A percentile compares a stretch with the other conserved stretches of the same genome.
Evolutionary conservation across 2,797 vertebrate species (phyloP).

Genomic region (Esox lucius): DNA sequence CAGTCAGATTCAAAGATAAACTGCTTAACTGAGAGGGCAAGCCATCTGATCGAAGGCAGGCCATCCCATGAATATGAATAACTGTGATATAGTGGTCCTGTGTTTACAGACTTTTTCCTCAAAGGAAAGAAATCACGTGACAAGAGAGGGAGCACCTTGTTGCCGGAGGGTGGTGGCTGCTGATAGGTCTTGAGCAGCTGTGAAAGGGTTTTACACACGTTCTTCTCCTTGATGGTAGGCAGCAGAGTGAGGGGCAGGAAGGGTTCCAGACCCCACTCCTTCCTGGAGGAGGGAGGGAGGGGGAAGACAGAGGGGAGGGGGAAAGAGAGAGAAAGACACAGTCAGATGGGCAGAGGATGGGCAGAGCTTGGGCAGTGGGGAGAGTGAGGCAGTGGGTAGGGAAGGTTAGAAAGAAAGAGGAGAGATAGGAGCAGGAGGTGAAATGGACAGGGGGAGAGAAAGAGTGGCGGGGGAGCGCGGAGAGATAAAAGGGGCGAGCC

Average conservation of each 20-base stretch:
- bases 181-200: constrained; percentile 97
- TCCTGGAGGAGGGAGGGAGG: constrained; percentile 72
- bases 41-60: constrained; percentile 28
- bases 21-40: constrained; percentile 14
- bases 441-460: neutral
- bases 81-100: neutral
- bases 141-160: constrained; percentile 80
- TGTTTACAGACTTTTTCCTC: neutral
- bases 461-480: no score
- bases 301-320: constrained; percentile 34
- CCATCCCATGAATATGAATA: constrained; percentile 24
- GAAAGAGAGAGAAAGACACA: neutral
- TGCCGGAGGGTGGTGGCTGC: constrained; percentile 86
- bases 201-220: constrained; percentile 92
- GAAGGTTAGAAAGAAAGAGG: neutral
- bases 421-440: neutral
- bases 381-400: constrained; percentile 28
- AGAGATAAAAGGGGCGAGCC: neutral
- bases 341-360: no score
- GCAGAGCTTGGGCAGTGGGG: constrained; percentile 4
- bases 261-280: constrained; percentile 97
- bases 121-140: neutral
- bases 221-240: constrained; percentile 95
- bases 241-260: constrained; percentile 95
- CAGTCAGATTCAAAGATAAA: constrained; percentile 33